phyloP scores from a whole-genome alignment of 2,113 vertebrate species.

The Carollia perspicillata region DNA sequence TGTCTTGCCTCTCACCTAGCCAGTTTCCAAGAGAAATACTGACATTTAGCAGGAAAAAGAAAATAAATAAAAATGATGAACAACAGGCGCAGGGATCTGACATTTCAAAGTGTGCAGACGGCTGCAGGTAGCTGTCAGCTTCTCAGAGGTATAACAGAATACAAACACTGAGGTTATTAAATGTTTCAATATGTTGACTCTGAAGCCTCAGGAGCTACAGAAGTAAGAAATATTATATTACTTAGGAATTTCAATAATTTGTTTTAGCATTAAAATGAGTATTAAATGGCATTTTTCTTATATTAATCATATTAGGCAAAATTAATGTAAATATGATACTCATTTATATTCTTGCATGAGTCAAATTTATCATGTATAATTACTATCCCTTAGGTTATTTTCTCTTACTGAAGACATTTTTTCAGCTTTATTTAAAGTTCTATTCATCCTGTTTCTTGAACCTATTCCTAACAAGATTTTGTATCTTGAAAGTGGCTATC shows the following conservation, averaged over 20 bases:
- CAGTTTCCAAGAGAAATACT: slow-evolving; percentile 30
- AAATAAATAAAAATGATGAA: slow-evolving; percentile 15
- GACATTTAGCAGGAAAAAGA: slow-evolving; percentile 47
- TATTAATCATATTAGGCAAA: slow-evolving; percentile 51
- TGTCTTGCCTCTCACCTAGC: neutral
- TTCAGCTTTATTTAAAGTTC: neutral
- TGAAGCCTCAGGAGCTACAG: slow-evolving; percentile 37
- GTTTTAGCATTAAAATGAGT: slow-evolving; percentile 56
- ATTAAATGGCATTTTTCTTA: slow-evolving; percentile 39
- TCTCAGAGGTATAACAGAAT: slow-evolving; percentile 16
- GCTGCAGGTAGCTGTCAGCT: slow-evolving; percentile 13
- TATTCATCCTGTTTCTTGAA: neutral
- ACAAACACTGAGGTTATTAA: slow-evolving; percentile 63
- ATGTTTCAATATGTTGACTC: slow-evolving; percentile 56
- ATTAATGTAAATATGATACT: slow-evolving; percentile 43
- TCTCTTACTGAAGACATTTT: neutral
- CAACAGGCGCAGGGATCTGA: slow-evolving; percentile 17
- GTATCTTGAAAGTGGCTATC: neutral
- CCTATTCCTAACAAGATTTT: neutral
- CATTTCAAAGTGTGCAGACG: slow-evolving; percentile 62
- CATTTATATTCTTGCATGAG: slow-evolving; percentile 33
- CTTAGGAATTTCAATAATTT: slow-evolving; percentile 41
- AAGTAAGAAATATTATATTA: slow-evolving; percentile 21
- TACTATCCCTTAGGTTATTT: neutral
- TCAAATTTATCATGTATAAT: slow-evolving; percentile 7